Conservation (phyloP, 2,113 vertebrate species). For the Dipodomys spectabilis region DNA sequence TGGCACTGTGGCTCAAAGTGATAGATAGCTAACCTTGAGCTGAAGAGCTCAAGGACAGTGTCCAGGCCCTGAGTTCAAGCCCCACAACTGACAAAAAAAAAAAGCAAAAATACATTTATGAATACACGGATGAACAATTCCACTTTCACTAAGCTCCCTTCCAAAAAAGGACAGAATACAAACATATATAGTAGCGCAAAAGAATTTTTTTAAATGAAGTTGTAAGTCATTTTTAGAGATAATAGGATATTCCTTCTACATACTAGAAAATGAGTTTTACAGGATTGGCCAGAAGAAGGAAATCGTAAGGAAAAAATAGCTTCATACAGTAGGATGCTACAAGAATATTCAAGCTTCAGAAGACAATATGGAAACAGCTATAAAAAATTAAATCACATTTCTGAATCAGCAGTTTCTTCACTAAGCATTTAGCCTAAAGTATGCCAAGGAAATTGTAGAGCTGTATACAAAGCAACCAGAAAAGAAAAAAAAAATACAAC, state of each 20-base stretch:
- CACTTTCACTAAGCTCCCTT: neutral
- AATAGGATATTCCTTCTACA: neutral
- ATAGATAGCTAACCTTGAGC: too few species aligned
- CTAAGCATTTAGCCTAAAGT: conserved; percentile 47
- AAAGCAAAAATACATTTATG: neutral
- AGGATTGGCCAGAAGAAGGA: neutral
- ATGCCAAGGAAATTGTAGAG: conserved; percentile 21
- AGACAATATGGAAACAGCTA: neutral
- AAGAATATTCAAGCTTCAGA: conserved; percentile 24
- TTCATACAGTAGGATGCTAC: neutral
- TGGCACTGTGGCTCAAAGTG: too few species aligned
- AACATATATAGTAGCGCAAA: neutral
- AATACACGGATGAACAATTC: neutral
- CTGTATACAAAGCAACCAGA: conserved; percentile 10
- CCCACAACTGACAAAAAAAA: neutral
- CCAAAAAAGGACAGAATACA: neutral
- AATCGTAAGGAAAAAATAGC: neutral
- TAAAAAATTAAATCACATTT: conserved; percentile 51
- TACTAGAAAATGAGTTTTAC: conserved; percentile 2
- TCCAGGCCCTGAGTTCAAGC: too few species aligned
- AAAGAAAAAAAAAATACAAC: conserved; percentile 3
- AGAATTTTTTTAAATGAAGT: neutral
- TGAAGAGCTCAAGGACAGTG: too few species aligned
- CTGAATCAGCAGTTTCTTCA: conserved; percentile 60
- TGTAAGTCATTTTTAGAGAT: neutral